Percentiles rank a stretch among this genome's conserved stretches.
Evolutionary conservation across 2,113 vertebrate species (phyloP).

Genomic region (Chroicocephalus ridibundus): DNA sequence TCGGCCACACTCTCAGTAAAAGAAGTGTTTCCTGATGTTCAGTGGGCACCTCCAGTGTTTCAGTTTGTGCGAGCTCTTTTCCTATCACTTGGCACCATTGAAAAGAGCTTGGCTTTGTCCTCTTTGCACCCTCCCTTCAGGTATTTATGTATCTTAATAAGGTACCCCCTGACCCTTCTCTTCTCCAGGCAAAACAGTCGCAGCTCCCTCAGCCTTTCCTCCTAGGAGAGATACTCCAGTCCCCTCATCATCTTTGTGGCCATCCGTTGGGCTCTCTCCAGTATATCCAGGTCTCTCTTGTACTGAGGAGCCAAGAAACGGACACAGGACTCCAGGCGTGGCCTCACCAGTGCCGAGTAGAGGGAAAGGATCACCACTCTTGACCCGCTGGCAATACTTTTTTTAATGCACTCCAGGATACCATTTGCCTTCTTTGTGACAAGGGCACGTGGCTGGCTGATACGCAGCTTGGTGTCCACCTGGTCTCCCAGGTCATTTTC

Average conservation of each 20-base stretch:
- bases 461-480: not conserved
- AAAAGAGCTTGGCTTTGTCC: not conserved
- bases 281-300: not conserved
- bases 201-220: not conserved
- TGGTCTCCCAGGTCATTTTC: not conserved
- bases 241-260: not conserved
- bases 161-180: not conserved
- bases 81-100: not conserved
- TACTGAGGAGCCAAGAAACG: not conserved
- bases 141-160: not conserved
- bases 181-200: not conserved
- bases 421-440: not conserved
- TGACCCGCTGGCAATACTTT: accelerated
- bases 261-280: not conserved
- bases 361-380: not conserved
- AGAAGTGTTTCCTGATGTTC: not conserved
- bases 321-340: not conserved
- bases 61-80: not conserved
- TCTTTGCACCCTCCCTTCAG: not conserved
- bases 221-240: not conserved
- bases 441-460: not conserved
- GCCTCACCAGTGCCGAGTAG: not conserved
- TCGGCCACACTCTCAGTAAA: not conserved
- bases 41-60: not conserved
- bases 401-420: not conserved